A percentile compares a stretch with the other conserved stretches of the same genome.
Evolutionary conservation across 2,888 invertebrate species (phyloP).

Genomic region (Meiosimyza decipiens): DNA sequence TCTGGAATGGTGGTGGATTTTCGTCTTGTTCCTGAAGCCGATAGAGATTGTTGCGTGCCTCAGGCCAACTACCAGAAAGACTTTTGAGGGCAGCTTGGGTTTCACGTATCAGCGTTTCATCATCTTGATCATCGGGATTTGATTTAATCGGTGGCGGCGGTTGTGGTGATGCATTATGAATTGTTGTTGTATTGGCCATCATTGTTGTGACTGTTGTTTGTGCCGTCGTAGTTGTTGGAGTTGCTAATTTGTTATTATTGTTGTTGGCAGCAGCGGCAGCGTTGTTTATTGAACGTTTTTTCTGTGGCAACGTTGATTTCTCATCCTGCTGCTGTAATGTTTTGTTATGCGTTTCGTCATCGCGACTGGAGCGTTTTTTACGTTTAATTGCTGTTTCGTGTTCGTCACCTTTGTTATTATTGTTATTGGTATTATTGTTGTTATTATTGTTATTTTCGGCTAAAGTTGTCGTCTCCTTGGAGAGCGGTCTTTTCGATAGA

Average conservation of each 20-base stretch:
- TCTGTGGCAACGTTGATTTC: constrained; percentile 58
- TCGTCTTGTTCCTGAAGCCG: constrained; percentile 79
- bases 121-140: constrained; percentile 71
- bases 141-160: constrained; percentile 41
- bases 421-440: constrained; percentile 44
- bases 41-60: constrained; percentile 74
- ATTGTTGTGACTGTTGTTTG: constrained; percentile 36
- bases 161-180: constrained; percentile 25
- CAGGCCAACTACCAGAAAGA: constrained; percentile 87
- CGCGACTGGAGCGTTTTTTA: constrained; percentile 65
- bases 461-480: constrained; percentile 62
- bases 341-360: constrained; percentile 58
- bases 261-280: constrained; percentile 35
- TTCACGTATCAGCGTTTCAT: constrained; percentile 86
- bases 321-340: constrained; percentile 51
- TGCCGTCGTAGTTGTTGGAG: constrained; percentile 38
- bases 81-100: constrained; percentile 89
- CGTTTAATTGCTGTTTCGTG: constrained; percentile 64
- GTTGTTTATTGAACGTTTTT: constrained; percentile 58
- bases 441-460: constrained; percentile 57
- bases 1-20: constrained; percentile 83
- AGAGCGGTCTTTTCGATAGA: constrained; percentile 65
- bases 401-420: constrained; percentile 53
- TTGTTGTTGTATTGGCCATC: constrained; percentile 6
- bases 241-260: constrained; percentile 26